Percentiles rank a stretch among this genome's conserved stretches.
These are phyloP conservation scores for Leptobrachium leishanense DNA, from an alignment of 2,113 vertebrate species.

Conservation along the genomic window DNA sequence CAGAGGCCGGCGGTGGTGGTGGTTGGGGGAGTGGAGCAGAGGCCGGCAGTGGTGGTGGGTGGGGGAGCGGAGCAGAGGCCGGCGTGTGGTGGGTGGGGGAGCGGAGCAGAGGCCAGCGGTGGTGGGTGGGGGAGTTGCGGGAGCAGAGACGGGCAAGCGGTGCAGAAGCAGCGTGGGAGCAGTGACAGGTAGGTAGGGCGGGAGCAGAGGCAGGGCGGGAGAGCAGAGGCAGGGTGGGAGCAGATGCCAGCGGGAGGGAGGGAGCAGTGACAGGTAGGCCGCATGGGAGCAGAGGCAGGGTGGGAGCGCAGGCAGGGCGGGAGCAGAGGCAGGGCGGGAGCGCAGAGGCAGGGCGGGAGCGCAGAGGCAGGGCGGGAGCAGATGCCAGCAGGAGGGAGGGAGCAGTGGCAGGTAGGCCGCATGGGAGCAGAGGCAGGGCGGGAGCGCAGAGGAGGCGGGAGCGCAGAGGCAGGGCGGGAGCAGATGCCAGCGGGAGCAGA, in stretches of 20 bases:
- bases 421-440: too few species aligned
- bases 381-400: neutral
- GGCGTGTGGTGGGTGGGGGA: too few species aligned
- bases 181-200: neutral
- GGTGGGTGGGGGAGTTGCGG: slow-evolving; percentile 30
- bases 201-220: accelerated
- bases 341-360: neutral
- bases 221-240: neutral
- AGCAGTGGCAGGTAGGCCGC: too few species aligned
- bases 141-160: slow-evolving; percentile 42
- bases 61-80: too few species aligned
- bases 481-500: too few species aligned
- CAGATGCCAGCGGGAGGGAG: too few species aligned
- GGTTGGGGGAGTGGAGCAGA: slow-evolving; percentile 34
- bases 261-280: too few species aligned
- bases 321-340: neutral
- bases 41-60: slow-evolving; percentile 27
- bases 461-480: neutral
- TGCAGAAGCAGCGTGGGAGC: neutral
- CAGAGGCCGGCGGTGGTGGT: neutral
- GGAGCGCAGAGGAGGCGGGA: too few species aligned
- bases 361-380: neutral
- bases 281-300: too few species aligned
- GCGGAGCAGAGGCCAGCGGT: slow-evolving; percentile 5
- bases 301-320: accelerated